These are phyloP conservation scores for Meriones psammophilus DNA, from an alignment of 2,797 vertebrate genomes.

Conservation along the genomic window DNA sequence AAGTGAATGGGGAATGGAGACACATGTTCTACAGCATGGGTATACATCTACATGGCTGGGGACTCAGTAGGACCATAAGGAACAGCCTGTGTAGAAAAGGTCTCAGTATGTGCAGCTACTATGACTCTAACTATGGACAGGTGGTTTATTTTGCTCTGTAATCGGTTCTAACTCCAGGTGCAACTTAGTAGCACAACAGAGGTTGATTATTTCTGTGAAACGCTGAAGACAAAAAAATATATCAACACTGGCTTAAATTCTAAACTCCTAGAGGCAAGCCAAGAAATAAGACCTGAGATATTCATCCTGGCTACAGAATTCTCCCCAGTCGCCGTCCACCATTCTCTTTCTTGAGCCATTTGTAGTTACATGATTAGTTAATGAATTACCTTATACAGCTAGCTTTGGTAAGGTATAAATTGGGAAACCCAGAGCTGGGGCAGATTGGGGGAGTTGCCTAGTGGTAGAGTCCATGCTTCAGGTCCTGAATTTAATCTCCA, in stretches of 20 bases:
- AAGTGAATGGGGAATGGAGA: slow-evolving; percentile 64
- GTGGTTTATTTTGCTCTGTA: not conserved
- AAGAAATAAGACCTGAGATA: not conserved
- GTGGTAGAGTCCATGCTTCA: too few species aligned
- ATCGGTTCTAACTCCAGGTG: slow-evolving; percentile 6
- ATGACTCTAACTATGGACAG: not conserved
- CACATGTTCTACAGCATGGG: not conserved
- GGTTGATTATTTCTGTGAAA: not conserved
- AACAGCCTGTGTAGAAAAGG: slow-evolving; percentile 34
- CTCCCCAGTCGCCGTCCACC: not conserved
- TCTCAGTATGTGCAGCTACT: not conserved
- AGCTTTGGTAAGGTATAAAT: slow-evolving; percentile 43
- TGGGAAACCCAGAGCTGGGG: not conserved
- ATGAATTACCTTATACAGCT: not conserved
- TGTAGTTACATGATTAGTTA: not conserved
- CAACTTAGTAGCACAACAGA: not conserved
- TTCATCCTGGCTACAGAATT: not conserved
- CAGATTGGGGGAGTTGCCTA: not conserved
- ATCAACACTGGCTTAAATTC: slow-evolving; percentile 22
- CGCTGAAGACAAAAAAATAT: slow-evolving; percentile 47
- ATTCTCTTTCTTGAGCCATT: not conserved
- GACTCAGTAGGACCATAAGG: not conserved
- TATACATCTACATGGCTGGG: not conserved
- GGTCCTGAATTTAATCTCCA: not conserved
- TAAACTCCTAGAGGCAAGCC: not conserved